These are phyloP conservation scores for Oophaga sylvatica DNA, from an alignment of 2,797 vertebrate genomes.

Conservation along the genomic window DNA sequence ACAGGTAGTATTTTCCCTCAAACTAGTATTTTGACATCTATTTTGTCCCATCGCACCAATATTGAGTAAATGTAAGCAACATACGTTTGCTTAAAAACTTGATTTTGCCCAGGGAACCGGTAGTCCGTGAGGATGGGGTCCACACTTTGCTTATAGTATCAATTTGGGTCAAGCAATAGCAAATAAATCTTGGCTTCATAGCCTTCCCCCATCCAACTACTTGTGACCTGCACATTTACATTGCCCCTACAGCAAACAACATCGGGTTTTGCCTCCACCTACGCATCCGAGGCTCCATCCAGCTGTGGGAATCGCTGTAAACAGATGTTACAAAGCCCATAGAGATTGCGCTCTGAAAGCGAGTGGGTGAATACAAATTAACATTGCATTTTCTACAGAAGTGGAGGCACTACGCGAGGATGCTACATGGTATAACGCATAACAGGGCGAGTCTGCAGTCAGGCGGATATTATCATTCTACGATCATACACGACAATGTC, in stretches of 20 bases:
- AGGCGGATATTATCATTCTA: constrained; percentile 6
- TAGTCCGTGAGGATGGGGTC: not conserved
- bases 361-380: constrained; percentile 28
- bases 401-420: not conserved
- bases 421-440: not conserved
- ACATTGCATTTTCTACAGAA: not conserved
- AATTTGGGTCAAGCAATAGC: not conserved
- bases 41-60: too few species aligned
- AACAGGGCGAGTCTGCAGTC: not conserved
- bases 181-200: not conserved
- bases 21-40: not conserved
- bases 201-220: not conserved
- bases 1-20: not conserved
- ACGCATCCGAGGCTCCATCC: constrained; percentile 6
- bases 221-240: not conserved
- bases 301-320: constrained; percentile 24
- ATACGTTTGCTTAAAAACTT: not conserved
- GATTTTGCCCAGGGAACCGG: not conserved
- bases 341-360: not conserved
- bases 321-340: constrained; percentile 20
- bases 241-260: not conserved
- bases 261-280: not conserved
- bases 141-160: not conserved
- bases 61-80: not conserved
- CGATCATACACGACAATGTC: not conserved